Base-by-base conservation (phyloP, 1,140 invertebrate genomes). In the Holcopasites calliopsidis region DNA sequence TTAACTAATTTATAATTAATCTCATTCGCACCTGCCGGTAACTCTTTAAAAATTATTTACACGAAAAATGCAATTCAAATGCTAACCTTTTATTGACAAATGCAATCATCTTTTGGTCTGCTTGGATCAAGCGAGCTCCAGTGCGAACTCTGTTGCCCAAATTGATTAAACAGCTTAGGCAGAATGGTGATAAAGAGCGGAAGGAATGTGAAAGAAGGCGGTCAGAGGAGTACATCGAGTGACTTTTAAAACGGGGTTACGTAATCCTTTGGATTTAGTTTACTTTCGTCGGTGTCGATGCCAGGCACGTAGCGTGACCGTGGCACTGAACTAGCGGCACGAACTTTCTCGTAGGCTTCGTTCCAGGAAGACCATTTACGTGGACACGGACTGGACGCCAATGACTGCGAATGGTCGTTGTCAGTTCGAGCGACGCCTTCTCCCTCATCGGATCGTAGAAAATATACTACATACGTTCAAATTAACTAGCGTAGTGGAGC, bases 261-360 rank as follows among this genome's bases (percentile, higher is more conserved):
- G 86, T 86, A 88, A 89, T 88, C 85, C 82, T 85, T 89, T 77
- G 76, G 85, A 88, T 89, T 90, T 89, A 89, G 87, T 89, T 89
- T 88, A 89, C 87, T 89, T 90, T 90, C 88, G 82, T 89, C 87
- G 73, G 81, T 82, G 83, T 75, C 82, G 87, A 89, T 87, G 87
- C 87, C 79, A 89, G 85, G 83, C 89, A 87, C 84, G 86, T 88
- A 88, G 85, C 87, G 86, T 88, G 88, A 90, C 89, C 89, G 88
- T 90, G 89, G 88, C 89, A 90, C 84, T 90, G 89, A 90, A 90
- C 85, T 79, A 86, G 80, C 87, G 83, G 86, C 85, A 86, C 84
- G 83, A 88, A 89, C 87, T 89, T 89, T 88, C 88, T 84, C 83
- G 83, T 83, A 82, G 82, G 81, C 86, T 87, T 88, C 84, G 88